Evolutionary conservation across 1,140 invertebrate genomes (phyloP), one percentile per base, ranked within the genome.

Genomic region (Neodiprion fabricii): DNA sequence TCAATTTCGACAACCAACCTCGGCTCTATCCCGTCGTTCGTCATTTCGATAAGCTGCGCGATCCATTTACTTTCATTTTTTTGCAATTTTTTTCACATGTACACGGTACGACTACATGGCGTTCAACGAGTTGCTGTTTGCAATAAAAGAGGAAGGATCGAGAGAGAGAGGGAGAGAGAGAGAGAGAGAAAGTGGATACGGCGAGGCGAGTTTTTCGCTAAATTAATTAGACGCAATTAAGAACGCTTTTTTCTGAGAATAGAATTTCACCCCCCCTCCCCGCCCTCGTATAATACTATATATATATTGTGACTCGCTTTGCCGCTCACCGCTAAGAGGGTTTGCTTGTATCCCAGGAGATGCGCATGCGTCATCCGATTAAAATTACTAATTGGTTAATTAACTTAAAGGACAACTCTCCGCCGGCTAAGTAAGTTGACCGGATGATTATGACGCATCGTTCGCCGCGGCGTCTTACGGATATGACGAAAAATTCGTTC

Each of bases 321-420:
- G 11, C 11, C 53, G 73, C 78, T 77, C 76, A 79, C 78, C 81
- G 80, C 82, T 89, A 89, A 89, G 87, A 88, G 87, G 87, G 87
- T 89, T 89, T 89, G 85, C 87, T 87, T 89, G 87, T 89, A 88
- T 88, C 87, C 86, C 87, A 72, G 67, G 87, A 89, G 87, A 89
- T 85, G 86, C 86, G 87, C 86, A 88, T 88, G 86, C 86, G 87
- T 89, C 87, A 89, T 89, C 87, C 86, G 87, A 89, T 89, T 89
- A 89, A 89, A 88, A 88, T 89, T 88, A 87, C 84, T 89, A 88
- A 89, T 89, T 89, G 87, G 84, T 84, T 89, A 87, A 89, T 89
- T 87, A 88, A 88, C 85, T 88, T 86, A 84, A 40, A 85, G 86
- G 80, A 81, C 81, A 80, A 61, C 53, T 61, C 53, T 61, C 53